Percentiles rank a stretch among this genome's conserved stretches.
phyloP scores from a whole-genome alignment of 2,888 invertebrate species.

The Hololepta plana region DNA sequence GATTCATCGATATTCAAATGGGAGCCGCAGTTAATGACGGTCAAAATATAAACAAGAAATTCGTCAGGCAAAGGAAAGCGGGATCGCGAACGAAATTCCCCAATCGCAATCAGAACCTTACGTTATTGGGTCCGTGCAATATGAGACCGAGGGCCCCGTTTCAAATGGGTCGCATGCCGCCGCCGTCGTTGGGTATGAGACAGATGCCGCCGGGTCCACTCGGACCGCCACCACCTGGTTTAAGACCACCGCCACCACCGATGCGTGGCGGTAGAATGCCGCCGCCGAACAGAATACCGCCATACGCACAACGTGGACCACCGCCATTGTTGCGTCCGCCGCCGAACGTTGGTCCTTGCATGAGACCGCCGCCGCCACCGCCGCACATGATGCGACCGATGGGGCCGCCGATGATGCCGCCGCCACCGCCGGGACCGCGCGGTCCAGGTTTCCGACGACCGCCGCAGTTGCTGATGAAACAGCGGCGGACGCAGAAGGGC shows the following conservation, averaged over 20 bases:
- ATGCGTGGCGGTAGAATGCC: constrained; percentile 11
- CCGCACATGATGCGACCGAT: constrained; percentile 12
- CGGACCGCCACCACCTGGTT: constrained; percentile 13
- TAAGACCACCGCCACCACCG: constrained; percentile 17
- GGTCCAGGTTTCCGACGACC: constrained; percentile 7
- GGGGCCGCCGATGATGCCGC: constrained; percentile 13
- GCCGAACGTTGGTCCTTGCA: constrained; percentile 9
- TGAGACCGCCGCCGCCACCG: constrained; percentile 14
- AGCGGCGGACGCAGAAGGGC: constrained; percentile 18
- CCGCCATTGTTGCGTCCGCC: constrained; percentile 6
- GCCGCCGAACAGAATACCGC: constrained; percentile 11
- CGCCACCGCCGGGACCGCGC: constrained; percentile 9
- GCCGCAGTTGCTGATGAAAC: constrained; percentile 9
- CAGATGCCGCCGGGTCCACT: constrained; percentile 14
- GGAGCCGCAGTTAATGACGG: too few relatives aligned
- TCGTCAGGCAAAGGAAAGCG: too few relatives aligned
- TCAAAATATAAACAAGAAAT: too few relatives aligned
- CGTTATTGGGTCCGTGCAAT: constrained; percentile 8
- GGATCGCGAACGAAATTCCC: too few relatives aligned
- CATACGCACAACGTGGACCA: constrained; percentile 7
- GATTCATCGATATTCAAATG: too few relatives aligned
- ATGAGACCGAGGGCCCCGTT: constrained; percentile 17
- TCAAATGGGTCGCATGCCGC: constrained; percentile 12
- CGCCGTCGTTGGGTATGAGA: constrained; percentile 17
- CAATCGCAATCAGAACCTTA: neutral